Percentiles rank a stretch among this genome's conserved stretches.
These are phyloP conservation scores for Sarcophaga bullata DNA, from an alignment of 1,140 invertebrate genomes.

Conservation along the genomic window DNA sequence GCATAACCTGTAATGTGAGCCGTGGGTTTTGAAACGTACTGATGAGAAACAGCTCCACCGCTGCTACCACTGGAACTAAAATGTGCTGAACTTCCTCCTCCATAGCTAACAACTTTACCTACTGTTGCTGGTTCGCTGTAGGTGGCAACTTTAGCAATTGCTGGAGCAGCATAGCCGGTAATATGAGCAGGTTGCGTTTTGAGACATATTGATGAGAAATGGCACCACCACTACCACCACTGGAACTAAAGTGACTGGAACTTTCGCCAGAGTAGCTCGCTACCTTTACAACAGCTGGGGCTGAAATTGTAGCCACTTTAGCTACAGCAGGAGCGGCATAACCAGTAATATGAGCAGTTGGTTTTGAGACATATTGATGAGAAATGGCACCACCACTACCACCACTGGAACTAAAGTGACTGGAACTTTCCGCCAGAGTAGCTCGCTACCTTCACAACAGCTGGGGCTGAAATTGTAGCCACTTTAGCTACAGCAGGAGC, in stretches of 20 bases:
- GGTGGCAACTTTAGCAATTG: slow-evolving; percentile 43
- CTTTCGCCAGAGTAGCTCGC: not conserved
- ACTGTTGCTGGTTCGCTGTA: slow-evolving; percentile 43
- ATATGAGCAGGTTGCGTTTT: slow-evolving; percentile 45
- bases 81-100: not conserved
- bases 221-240: slow-evolving; percentile 45
- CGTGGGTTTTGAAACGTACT: slow-evolving; percentile 41
- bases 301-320: slow-evolving; percentile 45
- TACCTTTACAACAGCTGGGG: not conserved
- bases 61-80: not conserved
- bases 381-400: slow-evolving; percentile 25
- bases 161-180: slow-evolving; percentile 29
- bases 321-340: slow-evolving; percentile 46
- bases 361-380: slow-evolving; percentile 35
- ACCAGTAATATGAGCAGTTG: not conserved
- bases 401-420: not conserved
- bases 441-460: slow-evolving; percentile 28
- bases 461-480: slow-evolving; percentile 31
- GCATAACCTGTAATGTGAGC: slow-evolving; percentile 20
- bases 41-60: slow-evolving; percentile 37
- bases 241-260: not conserved
- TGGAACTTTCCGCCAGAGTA: slow-evolving; percentile 3
- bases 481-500: slow-evolving; percentile 50
- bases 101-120: slow-evolving; percentile 46
- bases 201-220: slow-evolving; percentile 59